These are phyloP conservation scores for Ceratina calcarata DNA, from an alignment of 1,140 invertebrate genomes.

Conservation along the genomic window DNA sequence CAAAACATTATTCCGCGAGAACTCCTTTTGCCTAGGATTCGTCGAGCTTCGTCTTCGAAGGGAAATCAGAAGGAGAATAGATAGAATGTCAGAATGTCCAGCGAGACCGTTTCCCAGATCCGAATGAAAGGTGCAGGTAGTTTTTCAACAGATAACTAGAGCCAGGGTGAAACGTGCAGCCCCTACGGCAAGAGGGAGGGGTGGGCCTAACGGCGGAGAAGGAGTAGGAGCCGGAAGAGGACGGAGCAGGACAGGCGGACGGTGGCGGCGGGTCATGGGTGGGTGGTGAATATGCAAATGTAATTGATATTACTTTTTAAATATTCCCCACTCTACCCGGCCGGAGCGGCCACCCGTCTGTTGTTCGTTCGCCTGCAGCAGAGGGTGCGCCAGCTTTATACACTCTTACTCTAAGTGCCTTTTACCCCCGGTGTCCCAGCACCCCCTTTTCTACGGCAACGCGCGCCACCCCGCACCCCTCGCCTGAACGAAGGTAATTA, in stretches of 20 bases:
- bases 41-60: not conserved
- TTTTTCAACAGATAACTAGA: slow-evolving; percentile 24
- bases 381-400: slow-evolving; percentile 72
- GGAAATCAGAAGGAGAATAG: not conserved
- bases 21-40: too few species aligned
- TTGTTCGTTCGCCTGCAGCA: slow-evolving; percentile 67
- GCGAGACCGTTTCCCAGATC: not conserved
- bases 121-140: slow-evolving; percentile 21
- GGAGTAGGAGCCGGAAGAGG: slow-evolving; percentile 28
- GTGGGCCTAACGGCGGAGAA: slow-evolving; percentile 38
- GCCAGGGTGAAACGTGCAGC: slow-evolving; percentile 43
- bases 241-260: slow-evolving; percentile 35
- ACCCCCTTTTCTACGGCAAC: slow-evolving; percentile 40
- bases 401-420: slow-evolving; percentile 74
- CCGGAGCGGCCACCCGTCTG: slow-evolving; percentile 67
- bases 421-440: slow-evolving; percentile 67
- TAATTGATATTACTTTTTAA: slow-evolving; percentile 82
- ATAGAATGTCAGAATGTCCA: not conserved
- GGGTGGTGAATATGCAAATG: slow-evolving; percentile 80
- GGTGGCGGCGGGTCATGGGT: slow-evolving; percentile 67
- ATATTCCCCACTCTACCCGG: slow-evolving; percentile 76
- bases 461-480: slow-evolving; percentile 1
- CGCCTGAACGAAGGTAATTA: slow-evolving; percentile 74
- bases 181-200: slow-evolving; percentile 38
- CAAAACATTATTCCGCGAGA: not conserved